Evolutionary conservation across 2,113 vertebrate genomes (phyloP).

Genomic region (Ammodytes dubius): DNA sequence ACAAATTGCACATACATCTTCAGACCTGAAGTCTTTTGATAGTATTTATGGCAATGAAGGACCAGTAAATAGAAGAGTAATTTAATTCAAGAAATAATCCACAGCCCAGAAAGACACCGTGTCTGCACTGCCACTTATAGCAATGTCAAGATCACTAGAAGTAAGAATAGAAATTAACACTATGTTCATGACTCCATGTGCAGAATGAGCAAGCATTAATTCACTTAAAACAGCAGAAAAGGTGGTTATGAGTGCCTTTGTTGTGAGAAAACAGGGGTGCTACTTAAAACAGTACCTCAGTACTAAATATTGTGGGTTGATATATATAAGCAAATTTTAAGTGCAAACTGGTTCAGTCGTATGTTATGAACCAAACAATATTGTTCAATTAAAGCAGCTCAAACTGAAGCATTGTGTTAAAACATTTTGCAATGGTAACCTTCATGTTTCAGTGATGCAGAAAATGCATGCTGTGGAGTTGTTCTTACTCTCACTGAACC

Average conservation of each 20-base stretch:
- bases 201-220: conserved; percentile 76
- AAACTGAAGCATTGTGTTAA: no score
- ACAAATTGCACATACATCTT: not conserved
- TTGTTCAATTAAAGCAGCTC: no score
- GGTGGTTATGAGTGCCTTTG: conserved; percentile 55
- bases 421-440: no score
- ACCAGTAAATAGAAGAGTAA: conserved; percentile 28
- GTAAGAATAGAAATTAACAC: conserved; percentile 64
- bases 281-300: not conserved
- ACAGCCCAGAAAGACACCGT: conserved; percentile 29
- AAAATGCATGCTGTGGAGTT: no score
- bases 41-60: not conserved
- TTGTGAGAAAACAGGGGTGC: conserved; percentile 48
- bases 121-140: conserved; percentile 64
- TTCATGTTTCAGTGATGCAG: no score
- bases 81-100: conserved; percentile 53
- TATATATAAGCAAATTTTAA: no score
- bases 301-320: not conserved
- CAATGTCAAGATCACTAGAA: conserved; percentile 76
- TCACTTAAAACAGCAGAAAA: conserved; percentile 64
- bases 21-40: not conserved
- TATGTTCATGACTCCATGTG: conserved; percentile 63
- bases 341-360: no score
- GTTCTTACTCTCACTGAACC: no score
- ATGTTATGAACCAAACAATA: no score